Evolutionary conservation across 2,888 invertebrate species (phyloP), one percentile per base, ranked within the genome.

Genomic region (Macrosiphum euphorbiae): DNA sequence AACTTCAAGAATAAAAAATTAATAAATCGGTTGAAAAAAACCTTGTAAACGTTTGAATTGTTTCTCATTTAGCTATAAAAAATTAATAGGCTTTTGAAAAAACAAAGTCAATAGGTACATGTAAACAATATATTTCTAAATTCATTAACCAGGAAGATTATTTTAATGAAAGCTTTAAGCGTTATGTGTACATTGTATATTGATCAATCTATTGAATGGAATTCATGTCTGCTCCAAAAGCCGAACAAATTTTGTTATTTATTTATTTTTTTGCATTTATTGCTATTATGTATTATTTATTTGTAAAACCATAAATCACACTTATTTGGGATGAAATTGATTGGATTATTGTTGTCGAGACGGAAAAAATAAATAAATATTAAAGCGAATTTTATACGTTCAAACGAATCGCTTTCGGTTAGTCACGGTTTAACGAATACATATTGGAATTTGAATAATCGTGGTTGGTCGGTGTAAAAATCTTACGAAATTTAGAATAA

Each of bases 401-500:
- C 10, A 10, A n/a, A 52, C 20, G n/a, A 84, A 55, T 84, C 2
- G 55, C 26, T 84, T 13, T 41, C 91, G 10, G n/a, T 91, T 28
- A 84, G 55, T 67, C 84, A 44, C 28, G 44, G 20, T 84, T 28
- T 28, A 90, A 85, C 13, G 84, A 84, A 91, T 10, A 44, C 84
- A 52, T n/a, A 85, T 44, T 50, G 13, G 28, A 50, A 90, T 67
- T 0, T 26, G 50, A 52, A 84, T 84, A 78, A 90, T 50, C 16
- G 78, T 35, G 47, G 52, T 55, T 52, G 16, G 8, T 28, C 47
- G 35, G 7, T 41, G 35, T 78, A 35, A 78, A 35, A 87, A 47
- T 44, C 91, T 44, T 84, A 91, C 91, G 41, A 85, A 52, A 55
- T 91, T 84, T 20, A 16, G 28, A 84, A 91, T 84, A 52, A 91